phyloP scores from a whole-genome alignment of 2,888 invertebrate species.

The Phengaris arion region DNA sequence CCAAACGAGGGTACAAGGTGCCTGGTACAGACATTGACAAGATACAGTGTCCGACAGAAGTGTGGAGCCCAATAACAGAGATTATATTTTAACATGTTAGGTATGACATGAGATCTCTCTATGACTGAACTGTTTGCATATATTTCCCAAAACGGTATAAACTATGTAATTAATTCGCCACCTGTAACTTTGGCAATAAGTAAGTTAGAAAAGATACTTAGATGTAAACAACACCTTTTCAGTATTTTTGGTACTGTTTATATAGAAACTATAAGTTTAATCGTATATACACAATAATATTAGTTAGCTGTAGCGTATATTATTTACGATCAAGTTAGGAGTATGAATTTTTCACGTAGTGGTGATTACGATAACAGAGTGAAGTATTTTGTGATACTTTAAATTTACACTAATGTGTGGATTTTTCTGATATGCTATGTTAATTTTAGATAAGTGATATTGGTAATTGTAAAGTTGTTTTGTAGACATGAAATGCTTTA shows the following conservation, averaged over 20 bases:
- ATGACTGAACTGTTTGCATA: conserved; percentile 48
- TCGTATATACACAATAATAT: conserved; percentile 70
- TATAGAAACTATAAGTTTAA: conserved; percentile 60
- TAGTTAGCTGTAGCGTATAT: conserved; percentile 72
- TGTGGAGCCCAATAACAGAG: conserved; percentile 41
- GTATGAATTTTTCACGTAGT: conserved; percentile 31
- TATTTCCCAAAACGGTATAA: conserved; percentile 31
- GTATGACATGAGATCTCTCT: conserved; percentile 53
- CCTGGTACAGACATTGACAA: conserved; percentile 78
- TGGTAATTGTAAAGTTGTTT: conserved; percentile 21
- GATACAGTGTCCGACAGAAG: conserved; percentile 40
- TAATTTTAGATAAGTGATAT: conserved; percentile 19
- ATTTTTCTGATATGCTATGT: conserved; percentile 17
- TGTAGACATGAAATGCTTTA: not conserved
- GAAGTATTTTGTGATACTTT: conserved; percentile 28
- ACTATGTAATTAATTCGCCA: conserved; percentile 47
- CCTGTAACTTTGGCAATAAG: conserved; percentile 71
- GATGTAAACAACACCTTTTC: conserved; percentile 60
- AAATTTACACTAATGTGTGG: conserved; percentile 21
- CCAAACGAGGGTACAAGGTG: conserved; percentile 81
- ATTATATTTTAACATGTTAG: conserved; percentile 43
- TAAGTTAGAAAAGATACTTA: conserved; percentile 67
- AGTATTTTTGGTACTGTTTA: conserved; percentile 72
- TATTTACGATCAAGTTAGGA: conserved; percentile 50
- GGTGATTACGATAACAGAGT: conserved; percentile 30